These are phyloP conservation scores for Drosophila nigromelanica DNA, from an alignment of 1,140 invertebrate genomes.

Conservation along the genomic window DNA sequence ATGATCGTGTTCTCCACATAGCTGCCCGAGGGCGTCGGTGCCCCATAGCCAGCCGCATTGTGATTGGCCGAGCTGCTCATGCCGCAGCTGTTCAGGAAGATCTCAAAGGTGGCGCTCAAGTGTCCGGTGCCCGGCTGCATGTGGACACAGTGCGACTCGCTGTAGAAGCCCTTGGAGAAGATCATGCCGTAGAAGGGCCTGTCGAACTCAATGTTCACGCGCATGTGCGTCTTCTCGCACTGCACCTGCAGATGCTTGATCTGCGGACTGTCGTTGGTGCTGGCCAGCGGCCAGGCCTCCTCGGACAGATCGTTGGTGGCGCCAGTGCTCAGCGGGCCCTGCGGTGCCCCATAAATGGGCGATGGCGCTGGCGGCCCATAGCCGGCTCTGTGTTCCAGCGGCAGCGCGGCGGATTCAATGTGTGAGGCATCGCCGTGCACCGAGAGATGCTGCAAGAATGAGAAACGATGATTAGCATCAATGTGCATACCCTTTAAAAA, in stretches of 20 bases:
- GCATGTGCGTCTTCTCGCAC: constrained; percentile 97
- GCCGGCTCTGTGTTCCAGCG: constrained; percentile 89
- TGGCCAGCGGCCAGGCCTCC: constrained; percentile 92
- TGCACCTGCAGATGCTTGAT: constrained; percentile 96
- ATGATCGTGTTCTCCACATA: constrained; percentile 98
- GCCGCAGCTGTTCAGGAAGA: constrained; percentile 95
- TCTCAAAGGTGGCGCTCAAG: constrained; percentile 95
- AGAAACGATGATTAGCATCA: not conserved
- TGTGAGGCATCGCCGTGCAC: constrained; percentile 90
- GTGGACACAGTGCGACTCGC: constrained; percentile 95
- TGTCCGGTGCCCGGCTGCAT: constrained; percentile 95
- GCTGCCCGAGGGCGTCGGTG: constrained; percentile 93
- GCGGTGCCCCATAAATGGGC: constrained; percentile 86
- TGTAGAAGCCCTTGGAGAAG: constrained; percentile 96
- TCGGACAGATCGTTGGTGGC: constrained; percentile 80
- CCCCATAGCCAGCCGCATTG: constrained; percentile 91
- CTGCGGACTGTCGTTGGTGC: constrained; percentile 91
- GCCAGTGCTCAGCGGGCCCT: constrained; percentile 81
- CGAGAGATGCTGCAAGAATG: constrained; percentile 85
- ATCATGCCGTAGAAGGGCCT: constrained; percentile 98
- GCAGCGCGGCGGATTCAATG: constrained; percentile 90
- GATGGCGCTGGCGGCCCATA: constrained; percentile 89
- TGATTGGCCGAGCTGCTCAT: constrained; percentile 95
- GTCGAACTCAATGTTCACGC: constrained; percentile 97
- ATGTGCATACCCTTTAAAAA: too few relatives aligned